These are phyloP conservation scores for Panopea generosa DNA, from an alignment of 2,888 invertebrate species.

Conservation along the genomic window DNA sequence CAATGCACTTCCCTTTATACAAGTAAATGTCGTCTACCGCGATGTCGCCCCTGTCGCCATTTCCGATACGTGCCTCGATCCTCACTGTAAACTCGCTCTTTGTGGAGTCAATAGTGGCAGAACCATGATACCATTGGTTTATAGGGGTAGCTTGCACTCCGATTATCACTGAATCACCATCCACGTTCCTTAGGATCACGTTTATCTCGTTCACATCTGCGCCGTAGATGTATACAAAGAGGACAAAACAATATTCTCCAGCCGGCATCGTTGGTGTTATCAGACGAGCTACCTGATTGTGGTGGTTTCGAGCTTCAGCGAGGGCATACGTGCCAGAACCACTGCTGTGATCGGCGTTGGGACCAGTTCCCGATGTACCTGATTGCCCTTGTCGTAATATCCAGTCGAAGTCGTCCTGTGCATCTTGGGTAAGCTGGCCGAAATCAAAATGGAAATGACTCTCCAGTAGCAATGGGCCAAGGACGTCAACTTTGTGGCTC, in stretches of 20 bases:
- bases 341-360: conserved; percentile 59
- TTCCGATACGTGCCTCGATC: conserved; percentile 59
- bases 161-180: conserved; percentile 23
- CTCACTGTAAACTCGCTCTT: conserved; percentile 9
- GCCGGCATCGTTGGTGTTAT: conserved; percentile 48
- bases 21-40: conserved; percentile 65
- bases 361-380: conserved; percentile 51
- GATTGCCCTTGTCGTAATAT: conserved; percentile 43
- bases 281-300: conserved; percentile 51
- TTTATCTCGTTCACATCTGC: conserved; percentile 44
- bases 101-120: conserved; percentile 13
- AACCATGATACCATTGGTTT: conserved; percentile 35
- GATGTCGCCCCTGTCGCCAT: conserved; percentile 60
- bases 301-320: conserved; percentile 47
- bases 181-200: conserved; percentile 10
- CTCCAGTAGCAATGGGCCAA: conserved; percentile 28
- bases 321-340: conserved; percentile 58
- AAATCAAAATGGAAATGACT: conserved; percentile 62
- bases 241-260: conserved; percentile 60
- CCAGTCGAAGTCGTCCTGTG: conserved; percentile 60
- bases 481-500: conserved; percentile 32
- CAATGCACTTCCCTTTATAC: conserved; percentile 60
- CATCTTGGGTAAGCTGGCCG: conserved; percentile 53
- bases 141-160: conserved; percentile 9
- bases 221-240: conserved; percentile 58